Percentiles rank a stretch among this genome's conserved stretches.
phyloP scores from a whole-genome alignment of 35 echinoderm and acorn worm species.

The Nesometra sesokonis region DNA sequence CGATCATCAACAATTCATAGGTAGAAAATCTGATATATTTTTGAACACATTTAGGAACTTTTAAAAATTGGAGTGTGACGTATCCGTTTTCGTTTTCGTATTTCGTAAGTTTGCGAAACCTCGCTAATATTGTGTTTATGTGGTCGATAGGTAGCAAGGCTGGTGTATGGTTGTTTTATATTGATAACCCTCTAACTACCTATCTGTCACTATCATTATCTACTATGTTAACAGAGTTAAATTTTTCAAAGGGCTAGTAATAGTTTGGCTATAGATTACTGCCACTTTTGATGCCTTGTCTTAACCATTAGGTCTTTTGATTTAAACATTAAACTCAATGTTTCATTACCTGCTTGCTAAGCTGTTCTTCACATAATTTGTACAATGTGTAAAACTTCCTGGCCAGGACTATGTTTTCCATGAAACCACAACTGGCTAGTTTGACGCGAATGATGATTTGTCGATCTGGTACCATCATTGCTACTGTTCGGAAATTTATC shows the following conservation, averaged over 20 bases:
- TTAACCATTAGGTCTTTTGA: neutral
- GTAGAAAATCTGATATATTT: too few relatives aligned
- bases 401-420: slow-evolving; percentile 89
- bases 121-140: too few relatives aligned
- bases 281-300: neutral
- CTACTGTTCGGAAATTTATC: slow-evolving; percentile 94
- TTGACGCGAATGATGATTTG: slow-evolving; percentile 99
- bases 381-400: slow-evolving; percentile 93
- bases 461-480: slow-evolving; percentile 98
- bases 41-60: too few relatives aligned
- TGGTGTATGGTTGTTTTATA: too few relatives aligned
- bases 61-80: too few relatives aligned
- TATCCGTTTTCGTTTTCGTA: too few relatives aligned
- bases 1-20: too few relatives aligned
- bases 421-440: slow-evolving; percentile 92
- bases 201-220: too few relatives aligned
- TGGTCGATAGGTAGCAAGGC: too few relatives aligned
- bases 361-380: slow-evolving; percentile 98
- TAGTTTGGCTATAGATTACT: neutral
- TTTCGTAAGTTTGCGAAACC: too few relatives aligned
- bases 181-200: neutral
- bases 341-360: slow-evolving; percentile 97
- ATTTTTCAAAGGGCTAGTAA: too few relatives aligned
- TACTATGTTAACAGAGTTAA: too few relatives aligned
- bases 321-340: neutral